phyloP scores from a whole-genome alignment of 2,888 invertebrate species.

The Polydesmus complanatus region DNA sequence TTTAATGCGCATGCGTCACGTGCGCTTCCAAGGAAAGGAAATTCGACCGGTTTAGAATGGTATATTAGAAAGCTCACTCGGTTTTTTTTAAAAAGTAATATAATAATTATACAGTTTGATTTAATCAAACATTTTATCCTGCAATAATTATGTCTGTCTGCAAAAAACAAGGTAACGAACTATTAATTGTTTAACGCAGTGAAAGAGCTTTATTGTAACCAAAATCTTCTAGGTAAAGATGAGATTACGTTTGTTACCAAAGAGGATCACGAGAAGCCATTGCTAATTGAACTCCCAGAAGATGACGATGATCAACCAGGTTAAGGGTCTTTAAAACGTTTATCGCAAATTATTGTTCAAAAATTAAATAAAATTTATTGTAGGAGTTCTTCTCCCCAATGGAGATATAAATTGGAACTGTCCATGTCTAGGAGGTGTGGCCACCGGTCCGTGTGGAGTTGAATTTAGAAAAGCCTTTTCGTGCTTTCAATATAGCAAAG shows the following conservation, averaged over 20 bases:
- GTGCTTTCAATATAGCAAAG: slow-evolving; percentile 73
- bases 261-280: slow-evolving; percentile 58
- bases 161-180: slow-evolving; percentile 10
- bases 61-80: too few relatives aligned
- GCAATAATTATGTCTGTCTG: slow-evolving; percentile 9
- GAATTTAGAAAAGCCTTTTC: slow-evolving; percentile 88
- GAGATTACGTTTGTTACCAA: slow-evolving; percentile 65
- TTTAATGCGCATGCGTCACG: too few relatives aligned
- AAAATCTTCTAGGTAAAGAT: slow-evolving; percentile 48
- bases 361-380: slow-evolving; percentile 40
- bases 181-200: background rate
- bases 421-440: slow-evolving; percentile 94
- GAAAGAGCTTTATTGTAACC: too few relatives aligned
- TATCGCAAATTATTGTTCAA: background rate
- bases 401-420: slow-evolving; percentile 95
- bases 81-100: too few relatives aligned
- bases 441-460: slow-evolving; percentile 85
- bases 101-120: too few relatives aligned
- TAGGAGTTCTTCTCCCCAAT: slow-evolving; percentile 65
- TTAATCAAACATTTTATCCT: too few relatives aligned
- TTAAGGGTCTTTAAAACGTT: background rate
- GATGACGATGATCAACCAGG: slow-evolving; percentile 23
- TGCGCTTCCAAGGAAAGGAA: too few relatives aligned
- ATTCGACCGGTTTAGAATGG: too few relatives aligned
- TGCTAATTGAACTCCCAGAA: slow-evolving; percentile 39